Evolutionary conservation across 2,797 vertebrate species (phyloP).

Genomic region (Eulemur albifrons): DNA sequence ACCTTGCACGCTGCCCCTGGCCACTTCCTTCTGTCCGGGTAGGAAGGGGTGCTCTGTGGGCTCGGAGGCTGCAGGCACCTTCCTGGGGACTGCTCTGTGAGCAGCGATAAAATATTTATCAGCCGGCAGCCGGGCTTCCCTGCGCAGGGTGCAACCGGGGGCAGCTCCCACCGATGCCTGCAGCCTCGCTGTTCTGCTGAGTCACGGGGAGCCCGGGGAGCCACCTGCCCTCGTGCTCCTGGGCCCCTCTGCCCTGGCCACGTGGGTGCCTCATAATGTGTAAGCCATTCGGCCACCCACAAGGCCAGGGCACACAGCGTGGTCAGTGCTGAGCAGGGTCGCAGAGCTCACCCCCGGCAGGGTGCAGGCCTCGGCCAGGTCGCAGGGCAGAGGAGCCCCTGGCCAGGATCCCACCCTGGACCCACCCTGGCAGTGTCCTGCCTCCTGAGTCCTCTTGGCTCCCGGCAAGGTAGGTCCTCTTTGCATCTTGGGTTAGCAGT

Average conservation of each 20-base stretch:
- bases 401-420: not conserved
- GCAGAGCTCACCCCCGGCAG: not conserved
- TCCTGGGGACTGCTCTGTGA: not conserved
- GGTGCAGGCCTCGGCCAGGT: not conserved
- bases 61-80: not conserved
- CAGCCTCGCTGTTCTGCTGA: slow-evolving; percentile 1
- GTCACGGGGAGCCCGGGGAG: not conserved
- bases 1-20: too few species aligned
- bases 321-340: not conserved
- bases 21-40: not conserved
- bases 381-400: rapidly evolving
- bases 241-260: slow-evolving; percentile 28
- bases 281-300: not conserved
- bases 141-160: not conserved
- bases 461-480: not conserved
- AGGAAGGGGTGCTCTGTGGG: slow-evolving; percentile 31
- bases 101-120: slow-evolving; percentile 66
- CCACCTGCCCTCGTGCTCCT: not conserved
- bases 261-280: not conserved
- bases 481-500: rapidly evolving
- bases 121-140: not conserved
- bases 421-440: not conserved
- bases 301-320: rapidly evolving
- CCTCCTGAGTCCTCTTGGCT: rapidly evolving
- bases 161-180: not conserved